Evolutionary conservation across 2,797 vertebrate species (phyloP).

Genomic region (Diglossa cyanea): DNA sequence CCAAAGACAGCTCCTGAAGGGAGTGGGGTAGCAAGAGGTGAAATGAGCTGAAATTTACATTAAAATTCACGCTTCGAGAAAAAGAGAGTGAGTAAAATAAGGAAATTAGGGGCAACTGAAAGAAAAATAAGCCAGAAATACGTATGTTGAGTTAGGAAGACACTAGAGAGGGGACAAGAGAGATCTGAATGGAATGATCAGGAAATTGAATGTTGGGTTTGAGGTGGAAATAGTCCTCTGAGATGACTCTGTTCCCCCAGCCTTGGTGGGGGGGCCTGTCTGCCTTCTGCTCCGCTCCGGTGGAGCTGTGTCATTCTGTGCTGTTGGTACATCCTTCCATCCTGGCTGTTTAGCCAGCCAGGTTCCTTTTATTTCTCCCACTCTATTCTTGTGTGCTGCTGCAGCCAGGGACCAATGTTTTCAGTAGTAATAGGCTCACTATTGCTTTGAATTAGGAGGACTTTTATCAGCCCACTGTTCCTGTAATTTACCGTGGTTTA

Average conservation of each 20-base stretch:
- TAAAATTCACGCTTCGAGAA: neutral
- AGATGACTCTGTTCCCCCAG: neutral
- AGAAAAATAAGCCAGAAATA: neutral
- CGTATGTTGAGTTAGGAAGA: neutral
- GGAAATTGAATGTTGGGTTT: neutral
- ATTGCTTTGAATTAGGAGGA: neutral
- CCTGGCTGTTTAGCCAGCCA: neutral
- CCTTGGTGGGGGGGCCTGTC: neutral
- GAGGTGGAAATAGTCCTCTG: neutral
- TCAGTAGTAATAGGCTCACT: neutral
- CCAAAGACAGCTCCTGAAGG: neutral
- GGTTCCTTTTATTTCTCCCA: neutral
- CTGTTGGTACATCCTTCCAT: neutral
- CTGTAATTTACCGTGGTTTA: constrained; percentile 2
- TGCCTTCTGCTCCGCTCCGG: neutral
- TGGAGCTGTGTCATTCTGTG: neutral
- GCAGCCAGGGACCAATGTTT: neutral
- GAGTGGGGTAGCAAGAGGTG: neutral
- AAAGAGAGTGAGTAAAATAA: neutral
- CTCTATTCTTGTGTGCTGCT: neutral
- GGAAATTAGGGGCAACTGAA: neutral
- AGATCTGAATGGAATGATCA: neutral
- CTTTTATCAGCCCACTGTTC: neutral
- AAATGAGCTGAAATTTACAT: neutral
- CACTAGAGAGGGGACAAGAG: neutral